Evolutionary conservation across 2,797 vertebrate genomes (phyloP).

Genomic region (Mormyrops attenuatus): DNA sequence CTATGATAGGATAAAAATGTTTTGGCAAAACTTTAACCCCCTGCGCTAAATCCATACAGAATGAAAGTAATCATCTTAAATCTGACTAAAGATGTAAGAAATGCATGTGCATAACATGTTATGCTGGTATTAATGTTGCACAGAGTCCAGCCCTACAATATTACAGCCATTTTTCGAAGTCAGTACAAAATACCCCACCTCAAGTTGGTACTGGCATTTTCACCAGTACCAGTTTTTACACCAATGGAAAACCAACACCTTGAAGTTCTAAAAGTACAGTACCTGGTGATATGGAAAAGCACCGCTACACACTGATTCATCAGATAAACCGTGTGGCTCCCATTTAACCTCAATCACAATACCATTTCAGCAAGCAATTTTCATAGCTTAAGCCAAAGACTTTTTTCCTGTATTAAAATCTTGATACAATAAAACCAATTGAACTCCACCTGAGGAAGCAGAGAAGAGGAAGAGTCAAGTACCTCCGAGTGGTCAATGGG

Average conservation of each 20-base stretch:
- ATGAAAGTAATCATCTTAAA: neutral
- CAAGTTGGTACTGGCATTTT: neutral
- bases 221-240: too few species aligned
- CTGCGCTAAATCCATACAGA: too few species aligned
- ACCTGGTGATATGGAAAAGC: neutral
- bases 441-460: neutral
- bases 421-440: neutral
- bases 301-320: neutral
- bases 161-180: neutral
- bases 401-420: neutral
- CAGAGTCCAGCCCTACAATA: neutral
- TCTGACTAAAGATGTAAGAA: neutral
- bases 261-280: neutral
- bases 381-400: neutral
- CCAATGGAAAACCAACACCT: neutral
- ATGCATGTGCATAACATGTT: neutral
- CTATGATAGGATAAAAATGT: too few species aligned
- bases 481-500: conserved; percentile 96
- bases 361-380: neutral
- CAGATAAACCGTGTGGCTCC: neutral
- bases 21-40: too few species aligned
- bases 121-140: neutral
- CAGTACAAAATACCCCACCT: neutral
- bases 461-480: conserved; percentile 21
- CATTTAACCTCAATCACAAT: neutral